Percentiles rank a stretch among this genome's conserved stretches.
Conservation (phyloP, 1,140 invertebrate genomes). For the Gryllus bimaculatus region DNA sequence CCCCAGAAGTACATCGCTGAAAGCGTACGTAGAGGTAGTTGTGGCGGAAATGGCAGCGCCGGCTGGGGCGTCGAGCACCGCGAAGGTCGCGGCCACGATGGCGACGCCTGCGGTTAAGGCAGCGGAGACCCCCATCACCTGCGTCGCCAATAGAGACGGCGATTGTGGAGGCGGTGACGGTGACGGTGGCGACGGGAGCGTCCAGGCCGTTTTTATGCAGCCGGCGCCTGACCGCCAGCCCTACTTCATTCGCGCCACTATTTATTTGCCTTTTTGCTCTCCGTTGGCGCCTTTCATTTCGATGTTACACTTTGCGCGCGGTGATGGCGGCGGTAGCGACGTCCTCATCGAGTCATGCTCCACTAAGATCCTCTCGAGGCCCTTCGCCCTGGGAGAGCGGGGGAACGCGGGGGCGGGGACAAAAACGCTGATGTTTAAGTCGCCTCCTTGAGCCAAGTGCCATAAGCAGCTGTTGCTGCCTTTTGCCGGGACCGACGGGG, state of each 20-base stretch:
- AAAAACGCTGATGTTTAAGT: neutral
- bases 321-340: too few species aligned
- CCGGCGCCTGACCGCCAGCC: neutral
- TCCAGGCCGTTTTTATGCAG: neutral
- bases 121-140: too few species aligned
- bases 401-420: neutral
- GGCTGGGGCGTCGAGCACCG: too few species aligned
- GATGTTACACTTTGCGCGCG: neutral
- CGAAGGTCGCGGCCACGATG: too few species aligned
- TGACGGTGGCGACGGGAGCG: too few species aligned
- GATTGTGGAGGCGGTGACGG: too few species aligned
- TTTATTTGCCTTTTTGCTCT: neutral
- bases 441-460: too few species aligned
- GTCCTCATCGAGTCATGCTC: constrained; percentile 12
- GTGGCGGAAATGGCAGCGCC: too few species aligned
- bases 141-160: too few species aligned
- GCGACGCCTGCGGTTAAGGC: too few species aligned
- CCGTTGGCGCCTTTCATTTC: constrained; percentile 1
- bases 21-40: too few species aligned
- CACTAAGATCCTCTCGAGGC: constrained; percentile 7
- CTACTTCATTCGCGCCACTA: neutral
- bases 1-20: too few species aligned
- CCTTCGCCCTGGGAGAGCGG: neutral
- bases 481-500: neutral
- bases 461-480: neutral